These are phyloP conservation scores for Julus scanicus DNA, from an alignment of 2,888 invertebrate genomes.

Conservation along the genomic window DNA sequence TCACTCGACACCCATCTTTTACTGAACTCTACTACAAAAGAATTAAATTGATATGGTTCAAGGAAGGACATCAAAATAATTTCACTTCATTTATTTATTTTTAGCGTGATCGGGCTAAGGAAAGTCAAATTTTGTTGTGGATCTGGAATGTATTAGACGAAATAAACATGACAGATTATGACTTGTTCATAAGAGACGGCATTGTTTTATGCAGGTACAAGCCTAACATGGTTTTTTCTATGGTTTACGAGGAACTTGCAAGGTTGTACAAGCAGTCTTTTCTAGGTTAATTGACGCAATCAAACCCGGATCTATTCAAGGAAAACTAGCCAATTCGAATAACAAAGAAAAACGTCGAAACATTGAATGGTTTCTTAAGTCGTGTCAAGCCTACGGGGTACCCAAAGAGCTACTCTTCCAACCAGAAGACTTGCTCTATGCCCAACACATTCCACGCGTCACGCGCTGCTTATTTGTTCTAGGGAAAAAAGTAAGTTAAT, in stretches of 20 bases:
- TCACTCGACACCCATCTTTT: too few species aligned
- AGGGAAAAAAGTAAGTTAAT: constrained; percentile 61
- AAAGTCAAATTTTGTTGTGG: constrained; percentile 62
- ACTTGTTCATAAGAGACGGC: constrained; percentile 61
- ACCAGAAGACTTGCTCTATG: constrained; percentile 61
- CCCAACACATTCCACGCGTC: constrained; percentile 61
- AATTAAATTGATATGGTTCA: too few species aligned
- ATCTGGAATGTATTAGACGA: constrained; percentile 61
- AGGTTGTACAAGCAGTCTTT: neutral
- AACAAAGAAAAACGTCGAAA: constrained; percentile 59
- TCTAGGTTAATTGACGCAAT: constrained; percentile 61
- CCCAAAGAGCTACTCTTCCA: constrained; percentile 60
- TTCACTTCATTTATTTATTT: constrained; percentile 16
- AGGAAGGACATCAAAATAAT: too few species aligned
- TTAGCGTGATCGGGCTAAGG: constrained; percentile 61
- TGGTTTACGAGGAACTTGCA: neutral
- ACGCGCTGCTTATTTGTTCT: constrained; percentile 61
- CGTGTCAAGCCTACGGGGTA: constrained; percentile 60
- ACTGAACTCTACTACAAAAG: too few species aligned
- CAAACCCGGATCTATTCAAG: constrained; percentile 60
- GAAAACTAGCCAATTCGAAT: constrained; percentile 60
- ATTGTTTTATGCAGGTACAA: constrained; percentile 61
- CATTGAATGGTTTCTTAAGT: constrained; percentile 58
- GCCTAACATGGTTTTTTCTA: neutral
- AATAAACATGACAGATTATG: constrained; percentile 61